Base-by-base conservation (phyloP, 2,888 invertebrate genomes). In the Brenthis ino region DNA sequence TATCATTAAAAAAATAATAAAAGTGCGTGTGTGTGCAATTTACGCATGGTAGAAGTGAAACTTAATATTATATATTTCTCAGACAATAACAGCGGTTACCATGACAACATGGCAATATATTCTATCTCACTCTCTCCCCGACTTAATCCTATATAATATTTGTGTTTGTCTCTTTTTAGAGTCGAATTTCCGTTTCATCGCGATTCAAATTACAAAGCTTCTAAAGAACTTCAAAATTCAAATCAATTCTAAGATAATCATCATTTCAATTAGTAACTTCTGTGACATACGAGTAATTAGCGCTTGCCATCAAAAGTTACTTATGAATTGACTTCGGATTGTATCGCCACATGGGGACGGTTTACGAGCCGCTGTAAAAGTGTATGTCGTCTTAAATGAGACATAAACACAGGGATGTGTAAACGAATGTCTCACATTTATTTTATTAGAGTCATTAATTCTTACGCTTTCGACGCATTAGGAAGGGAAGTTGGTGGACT, bases 361-460 rank as follows among this genome's bases (percentile, higher is more conserved):
- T 92, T 91, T 90, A 92, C 88, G 89, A 86, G 77, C 72, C 77
- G 83, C 81, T 87, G 88, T 92, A 91, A 91, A 91, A 90, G 86
- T 88, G 86, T 90, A 90, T 85, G 89, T 88, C 89, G 86, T 84
- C 91, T 90, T 91, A 92, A 93, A 92, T 91, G 91, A 91, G 91
- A 91, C 91, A 91, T 92, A 91, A 92, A 92, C 88, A 89, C 81
- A 79, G 87, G 84, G 86, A 91, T 86, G 89, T 90, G 89, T 92
- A 91, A 92, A 91, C 88, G 87, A 90, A 91, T 91, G 91, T 91
- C 84, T 85, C 90, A 85, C 91, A 87, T 92, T 91, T 88, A 86
- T 91, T 93, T 93, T 91, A 93, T 92, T 89, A 81, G 83, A 77
- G 84, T 84, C 91, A 91, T 92, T 91, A 91, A 89, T 91, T 88